Base-by-base conservation (phyloP, 2,888 invertebrate genomes). In the Tuta absoluta region DNA sequence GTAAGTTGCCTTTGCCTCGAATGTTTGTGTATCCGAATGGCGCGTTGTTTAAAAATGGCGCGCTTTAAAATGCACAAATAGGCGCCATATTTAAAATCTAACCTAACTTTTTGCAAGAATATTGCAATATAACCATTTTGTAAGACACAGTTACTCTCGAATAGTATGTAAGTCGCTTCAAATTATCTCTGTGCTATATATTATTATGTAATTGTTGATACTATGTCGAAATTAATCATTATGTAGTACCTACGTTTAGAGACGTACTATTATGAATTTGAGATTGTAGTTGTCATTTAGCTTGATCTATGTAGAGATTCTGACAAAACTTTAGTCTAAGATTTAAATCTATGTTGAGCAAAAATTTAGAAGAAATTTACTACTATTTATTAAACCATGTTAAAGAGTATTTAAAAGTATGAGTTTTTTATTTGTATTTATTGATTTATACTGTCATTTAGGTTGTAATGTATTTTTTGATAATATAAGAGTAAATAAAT, bases 401-500 rank as follows among this genome's bases (percentile, higher is more conserved):
- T 3, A 48, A 28, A 49, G 28, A 33, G 48, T 63, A 58, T 63
- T 28, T 61, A 49, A 45, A 63, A 33, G 57, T 65, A n/a, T 56
- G 74, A 76, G 74, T 68, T 70, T 75, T 66, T 68, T 68, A 66
- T 67, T 63, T 69, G 68, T 71, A 74, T 65, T 68, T 67, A 66
- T 72, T 62, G 62, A 49, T 51, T 49, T 62, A 49, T 63, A 68
- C 71, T 71, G 74, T 71, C 72, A 65, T 69, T 72, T 75, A 78
- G 75, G 71, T 75, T 75, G 67, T 80, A 74, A 71, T 74, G 66
- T 69, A 78, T 79, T 78, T 62, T 63, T 82, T 77, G 76, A 76
- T 82, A 82, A 73, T 78, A 66, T 80, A 82, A 80, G 77, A 77
- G 73, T 82, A 71, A 72, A 67, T 71, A 78, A 72, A 77, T 78